These are phyloP conservation scores for Thinocorus orbignyianus DNA, from an alignment of 2,113 vertebrate species.

Conservation along the genomic window DNA sequence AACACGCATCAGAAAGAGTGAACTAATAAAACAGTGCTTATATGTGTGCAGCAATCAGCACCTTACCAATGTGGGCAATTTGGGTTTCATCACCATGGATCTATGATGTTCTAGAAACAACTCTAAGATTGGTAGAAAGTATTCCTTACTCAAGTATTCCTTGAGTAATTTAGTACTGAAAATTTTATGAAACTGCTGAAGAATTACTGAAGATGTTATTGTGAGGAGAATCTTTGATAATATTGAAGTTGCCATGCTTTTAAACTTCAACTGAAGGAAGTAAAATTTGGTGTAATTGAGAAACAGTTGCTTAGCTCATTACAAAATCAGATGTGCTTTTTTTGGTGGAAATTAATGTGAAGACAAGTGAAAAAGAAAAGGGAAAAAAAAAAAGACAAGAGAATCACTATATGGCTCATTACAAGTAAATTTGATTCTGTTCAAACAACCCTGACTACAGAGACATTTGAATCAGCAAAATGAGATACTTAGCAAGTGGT, in stretches of 20 bases:
- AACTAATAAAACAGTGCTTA: neutral
- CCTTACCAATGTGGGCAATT: neutral
- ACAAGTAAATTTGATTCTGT: conserved; percentile 60
- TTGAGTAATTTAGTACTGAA: neutral
- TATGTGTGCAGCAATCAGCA: neutral
- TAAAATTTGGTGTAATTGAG: conserved; percentile 48
- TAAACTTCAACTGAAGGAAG: conserved; percentile 25
- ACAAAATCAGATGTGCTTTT: conserved; percentile 47
- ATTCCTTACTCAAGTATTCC: neutral
- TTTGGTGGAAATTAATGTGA: neutral
- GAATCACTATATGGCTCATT: conserved; percentile 51
- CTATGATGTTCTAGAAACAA: neutral
- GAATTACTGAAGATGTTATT: neutral
- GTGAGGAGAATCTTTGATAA: neutral
- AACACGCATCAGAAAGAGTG: neutral
- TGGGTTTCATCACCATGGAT: neutral
- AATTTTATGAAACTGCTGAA: neutral
- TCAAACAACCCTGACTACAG: conserved; percentile 50
- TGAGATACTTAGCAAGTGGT: conserved; percentile 1
- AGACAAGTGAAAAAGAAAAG: neutral
- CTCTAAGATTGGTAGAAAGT: neutral
- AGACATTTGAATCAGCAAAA: conserved; percentile 53
- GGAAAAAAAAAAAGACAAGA: neutral
- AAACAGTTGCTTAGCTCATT: conserved; percentile 41
- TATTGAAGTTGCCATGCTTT: neutral